phyloP scores from a whole-genome alignment of 2,797 vertebrate genomes.

The Cyclopterus lumpus region DNA sequence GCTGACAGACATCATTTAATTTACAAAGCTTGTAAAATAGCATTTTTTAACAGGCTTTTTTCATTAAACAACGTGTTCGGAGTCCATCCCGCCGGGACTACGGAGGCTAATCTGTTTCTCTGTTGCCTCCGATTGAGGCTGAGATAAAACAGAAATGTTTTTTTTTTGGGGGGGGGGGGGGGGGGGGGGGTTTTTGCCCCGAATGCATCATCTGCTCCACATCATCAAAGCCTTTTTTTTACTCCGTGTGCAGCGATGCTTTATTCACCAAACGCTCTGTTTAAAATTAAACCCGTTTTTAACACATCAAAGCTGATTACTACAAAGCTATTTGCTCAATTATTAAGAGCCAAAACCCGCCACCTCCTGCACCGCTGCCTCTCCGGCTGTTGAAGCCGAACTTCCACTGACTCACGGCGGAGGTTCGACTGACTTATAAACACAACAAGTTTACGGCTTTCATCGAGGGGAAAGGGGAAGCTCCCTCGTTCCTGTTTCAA shows the following conservation, averaged over 20 bases:
- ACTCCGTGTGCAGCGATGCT: conserved; percentile 28
- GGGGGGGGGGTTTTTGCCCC: no score
- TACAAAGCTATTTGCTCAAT: conserved; percentile 71
- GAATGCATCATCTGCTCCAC: conserved; percentile 42
- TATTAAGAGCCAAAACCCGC: conserved; percentile 49
- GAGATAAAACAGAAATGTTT: conserved; percentile 36
- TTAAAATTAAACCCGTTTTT: conserved; percentile 69
- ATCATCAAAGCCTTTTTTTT: conserved; percentile 57
- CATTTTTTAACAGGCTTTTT: no score
- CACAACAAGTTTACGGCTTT: background rate
- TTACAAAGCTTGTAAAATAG: conserved; percentile 13
- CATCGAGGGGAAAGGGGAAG: background rate
- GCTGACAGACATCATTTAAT: conserved; percentile 15
- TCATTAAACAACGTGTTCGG: conserved; percentile 10
- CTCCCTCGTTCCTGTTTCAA: background rate
- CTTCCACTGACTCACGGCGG: background rate
- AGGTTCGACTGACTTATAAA: conserved; percentile 2
- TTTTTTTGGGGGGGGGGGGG: no score
- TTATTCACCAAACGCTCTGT: conserved; percentile 58
- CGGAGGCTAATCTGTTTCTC: conserved; percentile 24
- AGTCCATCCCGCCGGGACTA: conserved; percentile 3
- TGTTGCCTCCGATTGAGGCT: conserved; percentile 7
- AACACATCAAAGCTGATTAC: conserved; percentile 68
- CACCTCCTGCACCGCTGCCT: background rate
- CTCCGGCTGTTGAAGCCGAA: background rate